phyloP scores from a whole-genome alignment of 2,113 vertebrate species.

The Neomonachus schauinslandi region DNA sequence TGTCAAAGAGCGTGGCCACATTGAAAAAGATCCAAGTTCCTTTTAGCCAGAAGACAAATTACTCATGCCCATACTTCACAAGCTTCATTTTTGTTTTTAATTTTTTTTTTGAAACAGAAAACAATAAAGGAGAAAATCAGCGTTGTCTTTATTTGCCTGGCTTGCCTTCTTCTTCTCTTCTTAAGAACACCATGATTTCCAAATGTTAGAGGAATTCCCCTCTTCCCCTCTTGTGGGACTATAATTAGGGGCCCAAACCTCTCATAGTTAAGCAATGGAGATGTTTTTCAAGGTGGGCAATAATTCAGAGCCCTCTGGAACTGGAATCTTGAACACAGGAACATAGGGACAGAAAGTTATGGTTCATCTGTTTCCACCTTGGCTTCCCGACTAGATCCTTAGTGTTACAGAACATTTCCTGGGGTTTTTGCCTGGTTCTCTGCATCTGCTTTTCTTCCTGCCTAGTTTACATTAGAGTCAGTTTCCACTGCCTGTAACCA shows the following conservation, averaged over 20 bases:
- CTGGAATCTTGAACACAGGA: not conserved
- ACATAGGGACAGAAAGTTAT: not conserved
- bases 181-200: not conserved
- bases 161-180: not conserved
- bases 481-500: not conserved
- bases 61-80: not conserved
- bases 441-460: not conserved
- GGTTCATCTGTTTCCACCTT: not conserved
- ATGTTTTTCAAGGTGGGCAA: not conserved
- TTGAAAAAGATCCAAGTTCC: not conserved
- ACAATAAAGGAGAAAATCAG: not conserved
- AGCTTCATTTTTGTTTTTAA: not conserved
- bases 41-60: not conserved
- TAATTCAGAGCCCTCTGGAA: constrained; percentile 18
- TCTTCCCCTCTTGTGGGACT: not conserved
- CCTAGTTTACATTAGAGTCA: not conserved
- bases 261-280: not conserved
- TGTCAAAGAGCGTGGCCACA: not conserved
- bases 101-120: not conserved
- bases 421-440: not conserved
- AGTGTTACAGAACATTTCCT: not conserved
- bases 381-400: not conserved
- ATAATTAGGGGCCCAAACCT: not conserved
- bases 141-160: constrained; percentile 16
- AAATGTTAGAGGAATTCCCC: constrained; percentile 42